These are phyloP conservation scores for Apamea monoglypha DNA, from an alignment of 2,888 invertebrate genomes.

Conservation along the genomic window DNA sequence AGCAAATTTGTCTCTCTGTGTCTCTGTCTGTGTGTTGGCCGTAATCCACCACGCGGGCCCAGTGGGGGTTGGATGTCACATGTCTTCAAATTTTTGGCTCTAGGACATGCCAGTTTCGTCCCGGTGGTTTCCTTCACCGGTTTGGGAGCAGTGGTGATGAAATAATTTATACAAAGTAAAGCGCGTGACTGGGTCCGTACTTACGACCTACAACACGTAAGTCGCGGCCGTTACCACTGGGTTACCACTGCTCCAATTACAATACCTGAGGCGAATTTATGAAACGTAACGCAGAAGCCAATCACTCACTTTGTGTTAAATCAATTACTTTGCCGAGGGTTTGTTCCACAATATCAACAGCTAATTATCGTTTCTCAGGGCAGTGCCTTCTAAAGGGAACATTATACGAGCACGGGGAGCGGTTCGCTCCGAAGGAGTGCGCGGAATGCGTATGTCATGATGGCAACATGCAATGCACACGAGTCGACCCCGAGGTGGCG, in stretches of 20 bases:
- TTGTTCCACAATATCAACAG: not conserved
- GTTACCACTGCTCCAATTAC: not conserved
- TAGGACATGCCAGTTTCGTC: too few relatives aligned
- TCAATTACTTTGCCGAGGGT: not conserved
- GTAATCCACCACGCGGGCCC: too few relatives aligned
- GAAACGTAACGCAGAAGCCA: not conserved
- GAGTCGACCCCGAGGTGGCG: constrained; percentile 92
- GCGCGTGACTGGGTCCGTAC: too few relatives aligned
- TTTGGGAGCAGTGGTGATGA: too few relatives aligned
- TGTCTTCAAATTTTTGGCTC: too few relatives aligned
- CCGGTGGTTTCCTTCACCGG: too few relatives aligned
- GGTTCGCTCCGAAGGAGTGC: constrained; percentile 93
- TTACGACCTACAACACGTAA: too few relatives aligned
- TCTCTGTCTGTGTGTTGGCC: too few relatives aligned
- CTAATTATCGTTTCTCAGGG: constrained; percentile 77
- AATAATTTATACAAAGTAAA: too few relatives aligned
- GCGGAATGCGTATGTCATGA: constrained; percentile 95
- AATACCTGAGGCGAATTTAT: not conserved
- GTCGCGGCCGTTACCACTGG: too few relatives aligned
- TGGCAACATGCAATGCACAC: constrained; percentile 94
- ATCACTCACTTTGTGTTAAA: not conserved
- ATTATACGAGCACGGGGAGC: constrained; percentile 95
- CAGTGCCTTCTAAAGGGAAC: constrained; percentile 93
- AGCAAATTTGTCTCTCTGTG: too few relatives aligned
- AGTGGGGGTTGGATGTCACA: too few relatives aligned